phyloP scores from a whole-genome alignment of 2,113 vertebrate species.

The Mobula hypostoma region DNA sequence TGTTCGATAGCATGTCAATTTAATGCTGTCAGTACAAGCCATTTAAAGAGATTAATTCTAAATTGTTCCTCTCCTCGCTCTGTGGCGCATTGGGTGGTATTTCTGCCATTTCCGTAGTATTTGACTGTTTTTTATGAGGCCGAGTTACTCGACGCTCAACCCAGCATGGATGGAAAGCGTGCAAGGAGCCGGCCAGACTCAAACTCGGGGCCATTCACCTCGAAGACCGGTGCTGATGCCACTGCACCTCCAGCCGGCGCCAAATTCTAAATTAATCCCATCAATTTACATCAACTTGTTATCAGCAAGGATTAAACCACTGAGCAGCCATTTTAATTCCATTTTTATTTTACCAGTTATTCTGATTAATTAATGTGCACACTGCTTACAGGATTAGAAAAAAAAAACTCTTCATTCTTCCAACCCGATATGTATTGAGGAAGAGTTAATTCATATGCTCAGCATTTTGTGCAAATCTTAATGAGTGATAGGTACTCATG shows the following conservation, averaged over 20 bases:
- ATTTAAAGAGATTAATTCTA: neutral
- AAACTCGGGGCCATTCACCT: too few relatives aligned
- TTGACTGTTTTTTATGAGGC: too few relatives aligned
- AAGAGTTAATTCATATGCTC: neutral
- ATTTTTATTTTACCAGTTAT: neutral
- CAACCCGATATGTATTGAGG: neutral
- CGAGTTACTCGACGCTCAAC: too few relatives aligned
- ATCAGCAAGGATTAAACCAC: neutral
- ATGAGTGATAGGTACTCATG: neutral
- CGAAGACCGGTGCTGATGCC: too few relatives aligned
- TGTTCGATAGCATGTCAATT: neutral
- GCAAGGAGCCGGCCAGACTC: too few relatives aligned
- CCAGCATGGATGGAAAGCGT: too few relatives aligned
- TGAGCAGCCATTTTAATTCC: neutral
- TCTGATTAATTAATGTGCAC: neutral
- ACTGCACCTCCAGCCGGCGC: too few relatives aligned
- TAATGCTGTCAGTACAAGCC: neutral
- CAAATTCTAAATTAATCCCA: neutral
- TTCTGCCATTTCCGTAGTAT: too few relatives aligned
- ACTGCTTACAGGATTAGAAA: neutral
- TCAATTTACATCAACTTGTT: neutral
- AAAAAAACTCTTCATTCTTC: neutral
- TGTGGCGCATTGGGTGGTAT: too few relatives aligned
- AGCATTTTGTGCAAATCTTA: neutral
- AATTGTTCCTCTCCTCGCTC: neutral